Conservation (phyloP, 2,888 invertebrate species). For the Epinotia ramella region DNA sequence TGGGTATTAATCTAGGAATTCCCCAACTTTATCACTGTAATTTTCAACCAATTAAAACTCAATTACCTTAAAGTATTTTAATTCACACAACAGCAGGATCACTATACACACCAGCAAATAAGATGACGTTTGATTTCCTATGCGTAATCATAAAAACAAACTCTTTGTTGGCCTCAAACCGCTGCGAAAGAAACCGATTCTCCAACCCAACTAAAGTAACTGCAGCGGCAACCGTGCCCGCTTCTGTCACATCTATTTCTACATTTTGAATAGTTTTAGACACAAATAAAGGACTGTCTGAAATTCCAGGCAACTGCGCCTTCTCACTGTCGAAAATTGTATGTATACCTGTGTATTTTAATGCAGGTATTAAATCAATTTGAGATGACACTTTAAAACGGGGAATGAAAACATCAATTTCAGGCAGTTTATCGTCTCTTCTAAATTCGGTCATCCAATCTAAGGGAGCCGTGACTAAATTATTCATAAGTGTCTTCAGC, state of each 20-base stretch:
- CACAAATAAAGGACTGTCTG: constrained; percentile 83
- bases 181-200: constrained; percentile 77
- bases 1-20: constrained; percentile 1
- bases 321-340: constrained; percentile 85
- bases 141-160: constrained; percentile 88
- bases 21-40: constrained; percentile 1
- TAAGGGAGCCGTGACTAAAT: constrained; percentile 77
- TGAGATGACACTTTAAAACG: constrained; percentile 84
- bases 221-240: constrained; percentile 89
- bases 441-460: constrained; percentile 81
- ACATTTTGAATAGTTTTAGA: constrained; percentile 88
- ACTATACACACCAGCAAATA: constrained; percentile 86
- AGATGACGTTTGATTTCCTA: constrained; percentile 83
- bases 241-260: constrained; percentile 89
- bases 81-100: constrained; percentile 62
- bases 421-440: constrained; percentile 70
- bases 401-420: constrained; percentile 86
- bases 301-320: constrained; percentile 86
- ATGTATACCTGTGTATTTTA: constrained; percentile 86
- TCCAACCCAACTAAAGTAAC: constrained; percentile 82
- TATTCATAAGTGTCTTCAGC: constrained; percentile 77
- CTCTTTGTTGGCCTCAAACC: constrained; percentile 87
- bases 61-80: constrained; percentile 21
- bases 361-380: constrained; percentile 72
- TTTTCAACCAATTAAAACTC: constrained; percentile 31